Conservation (phyloP, 2,113 vertebrate genomes). For the Salvator merianae region DNA sequence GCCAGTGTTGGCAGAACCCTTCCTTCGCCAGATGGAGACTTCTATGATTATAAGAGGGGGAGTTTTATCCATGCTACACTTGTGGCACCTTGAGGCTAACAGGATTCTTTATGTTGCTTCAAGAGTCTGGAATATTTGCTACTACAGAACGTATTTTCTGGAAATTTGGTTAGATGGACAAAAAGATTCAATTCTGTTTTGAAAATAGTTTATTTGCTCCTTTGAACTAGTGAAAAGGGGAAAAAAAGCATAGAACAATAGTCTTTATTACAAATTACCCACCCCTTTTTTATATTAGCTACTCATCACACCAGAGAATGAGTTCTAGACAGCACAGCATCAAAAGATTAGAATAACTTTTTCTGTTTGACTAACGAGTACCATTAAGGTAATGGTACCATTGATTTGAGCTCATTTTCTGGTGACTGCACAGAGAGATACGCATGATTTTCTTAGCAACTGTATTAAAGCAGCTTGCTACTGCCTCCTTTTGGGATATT, state of each 20-base stretch:
- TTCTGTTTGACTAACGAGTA: not conserved
- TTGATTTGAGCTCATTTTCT: too few relatives aligned
- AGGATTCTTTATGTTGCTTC: not conserved
- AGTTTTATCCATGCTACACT: not conserved
- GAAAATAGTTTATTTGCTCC: not conserved
- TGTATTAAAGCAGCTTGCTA: too few relatives aligned
- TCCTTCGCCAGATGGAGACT: not conserved
- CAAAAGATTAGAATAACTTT: not conserved
- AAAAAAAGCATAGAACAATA: not conserved
- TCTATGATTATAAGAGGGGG: too few relatives aligned
- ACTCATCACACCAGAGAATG: not conserved
- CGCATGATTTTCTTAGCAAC: too few relatives aligned
- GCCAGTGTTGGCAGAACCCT: not conserved
- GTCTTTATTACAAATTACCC: not conserved
- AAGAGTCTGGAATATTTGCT: not conserved
- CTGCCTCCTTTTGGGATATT: too few relatives aligned
- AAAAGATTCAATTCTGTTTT: not conserved
- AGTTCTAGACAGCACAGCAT: not conserved
- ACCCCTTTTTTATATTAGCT: not conserved
- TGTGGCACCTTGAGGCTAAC: not conserved
- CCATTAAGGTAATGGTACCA: not conserved
- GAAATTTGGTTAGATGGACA: not conserved
- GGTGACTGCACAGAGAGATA: too few relatives aligned
- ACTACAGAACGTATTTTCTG: not conserved
- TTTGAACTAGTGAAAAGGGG: not conserved